Conservation (phyloP, 1,140 invertebrate species). For the Trichonephila inaurata region DNA sequence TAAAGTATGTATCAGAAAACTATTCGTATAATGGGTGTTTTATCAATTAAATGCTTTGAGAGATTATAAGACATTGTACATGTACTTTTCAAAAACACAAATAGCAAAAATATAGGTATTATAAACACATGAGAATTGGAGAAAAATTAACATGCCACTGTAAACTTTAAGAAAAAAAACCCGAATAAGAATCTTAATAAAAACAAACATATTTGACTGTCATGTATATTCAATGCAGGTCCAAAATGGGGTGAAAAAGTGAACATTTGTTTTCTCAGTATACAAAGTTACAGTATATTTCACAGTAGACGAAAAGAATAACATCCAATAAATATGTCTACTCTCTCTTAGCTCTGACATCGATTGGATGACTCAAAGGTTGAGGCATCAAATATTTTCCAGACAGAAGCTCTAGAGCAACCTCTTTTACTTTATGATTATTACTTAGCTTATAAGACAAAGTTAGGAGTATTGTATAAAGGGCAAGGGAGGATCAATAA, state of each 20-base stretch:
- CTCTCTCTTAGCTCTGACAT: neutral
- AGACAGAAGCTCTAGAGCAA: neutral
- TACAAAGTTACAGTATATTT: neutral
- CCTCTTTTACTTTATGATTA: neutral
- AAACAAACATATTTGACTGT: too few species aligned
- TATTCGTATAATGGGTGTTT: too few species aligned
- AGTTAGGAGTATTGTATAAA: constrained; percentile 8
- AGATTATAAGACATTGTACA: too few species aligned
- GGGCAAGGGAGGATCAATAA: neutral
- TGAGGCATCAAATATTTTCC: neutral
- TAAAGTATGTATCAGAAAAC: too few species aligned
- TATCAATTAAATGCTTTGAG: too few species aligned
- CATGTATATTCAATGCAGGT: neutral
- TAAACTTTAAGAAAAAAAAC: too few species aligned
- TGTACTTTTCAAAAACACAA: too few species aligned
- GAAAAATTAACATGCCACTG: too few species aligned
- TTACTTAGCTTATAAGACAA: constrained; percentile 12
- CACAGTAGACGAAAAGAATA: neutral
- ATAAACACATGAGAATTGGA: too few species aligned
- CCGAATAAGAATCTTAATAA: too few species aligned
- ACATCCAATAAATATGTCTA: constrained; percentile 2
- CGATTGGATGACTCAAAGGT: neutral
- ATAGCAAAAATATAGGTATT: too few species aligned
- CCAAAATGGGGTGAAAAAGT: neutral
- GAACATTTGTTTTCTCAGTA: neutral